phyloP scores from a whole-genome alignment of 2,797 vertebrate genomes.

The Arnoldichthys spilopterus region DNA sequence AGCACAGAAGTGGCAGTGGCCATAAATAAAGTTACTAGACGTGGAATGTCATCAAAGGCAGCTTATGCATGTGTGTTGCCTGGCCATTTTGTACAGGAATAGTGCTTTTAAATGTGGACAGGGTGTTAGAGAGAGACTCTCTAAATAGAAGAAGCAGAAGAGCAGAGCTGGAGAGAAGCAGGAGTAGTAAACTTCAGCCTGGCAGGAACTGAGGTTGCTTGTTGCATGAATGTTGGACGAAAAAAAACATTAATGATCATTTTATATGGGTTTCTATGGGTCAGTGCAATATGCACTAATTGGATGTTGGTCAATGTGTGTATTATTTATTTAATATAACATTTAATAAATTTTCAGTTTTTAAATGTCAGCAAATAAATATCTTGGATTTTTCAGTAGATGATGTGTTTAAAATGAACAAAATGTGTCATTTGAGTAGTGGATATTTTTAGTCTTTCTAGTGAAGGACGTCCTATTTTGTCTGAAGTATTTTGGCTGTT shows the following conservation, averaged over 20 bases:
- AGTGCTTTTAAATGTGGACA: constrained; percentile 47
- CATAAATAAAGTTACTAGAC: constrained; percentile 50
- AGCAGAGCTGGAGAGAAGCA: constrained; percentile 31
- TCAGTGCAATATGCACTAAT: neutral
- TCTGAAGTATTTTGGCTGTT: too few relatives aligned
- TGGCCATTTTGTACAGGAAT: constrained; percentile 44
- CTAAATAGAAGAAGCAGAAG: constrained; percentile 51
- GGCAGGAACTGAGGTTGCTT: constrained; percentile 18
- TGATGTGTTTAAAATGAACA: too few relatives aligned
- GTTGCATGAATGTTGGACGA: constrained; percentile 1
- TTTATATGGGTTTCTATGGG: neutral
- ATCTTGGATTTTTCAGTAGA: too few relatives aligned
- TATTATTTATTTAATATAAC: too few relatives aligned
- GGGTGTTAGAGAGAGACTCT: constrained; percentile 40
- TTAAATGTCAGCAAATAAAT: too few relatives aligned
- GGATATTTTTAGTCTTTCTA: too few relatives aligned
- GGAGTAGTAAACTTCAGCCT: constrained; percentile 29
- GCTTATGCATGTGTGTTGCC: constrained; percentile 9
- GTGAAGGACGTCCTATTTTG: too few relatives aligned
- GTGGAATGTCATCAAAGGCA: constrained; percentile 41
- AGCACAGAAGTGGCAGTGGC: constrained; percentile 25
- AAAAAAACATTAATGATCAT: neutral
- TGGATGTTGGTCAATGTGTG: neutral
- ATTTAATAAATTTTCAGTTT: too few relatives aligned
- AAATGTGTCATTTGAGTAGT: too few relatives aligned